Conservation (phyloP, 2,888 invertebrate species). For the Sympetrum striolatum region DNA sequence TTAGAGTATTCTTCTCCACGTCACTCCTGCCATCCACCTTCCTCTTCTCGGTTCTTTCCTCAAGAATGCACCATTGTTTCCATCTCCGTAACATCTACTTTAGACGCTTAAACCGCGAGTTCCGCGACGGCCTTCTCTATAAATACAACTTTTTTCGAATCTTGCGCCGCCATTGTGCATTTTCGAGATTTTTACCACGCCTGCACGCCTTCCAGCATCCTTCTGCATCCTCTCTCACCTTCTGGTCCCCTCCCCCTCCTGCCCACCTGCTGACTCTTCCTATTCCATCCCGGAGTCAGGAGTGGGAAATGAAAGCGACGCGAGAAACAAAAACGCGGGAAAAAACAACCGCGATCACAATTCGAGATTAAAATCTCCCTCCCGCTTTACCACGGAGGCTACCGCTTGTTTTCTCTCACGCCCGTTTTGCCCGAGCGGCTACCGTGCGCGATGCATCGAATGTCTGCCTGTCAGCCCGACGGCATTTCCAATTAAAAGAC, state of each 20-base stretch:
- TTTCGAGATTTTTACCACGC: neutral
- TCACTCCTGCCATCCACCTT: neutral
- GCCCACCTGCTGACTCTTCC: neutral
- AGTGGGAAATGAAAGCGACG: conserved; percentile 10
- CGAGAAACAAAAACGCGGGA: conserved; percentile 2
- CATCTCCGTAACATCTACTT: neutral
- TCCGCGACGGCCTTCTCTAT: too few relatives aligned
- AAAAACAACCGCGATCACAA: conserved; percentile 23
- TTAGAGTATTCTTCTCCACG: neutral
- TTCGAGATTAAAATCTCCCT: conserved; percentile 41
- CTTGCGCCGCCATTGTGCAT: neutral
- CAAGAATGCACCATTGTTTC: neutral
- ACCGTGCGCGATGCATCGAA: neutral
- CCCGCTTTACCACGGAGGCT: neutral
- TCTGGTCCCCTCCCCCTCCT: neutral
- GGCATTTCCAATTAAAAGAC: conserved; percentile 38
- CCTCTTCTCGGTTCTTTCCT: neutral
- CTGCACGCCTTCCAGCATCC: neutral
- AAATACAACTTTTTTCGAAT: neutral
- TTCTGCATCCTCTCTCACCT: too few relatives aligned
- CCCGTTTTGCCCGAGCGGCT: neutral
- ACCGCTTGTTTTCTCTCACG: neutral
- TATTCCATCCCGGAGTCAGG: neutral
- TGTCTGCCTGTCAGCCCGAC: neutral
- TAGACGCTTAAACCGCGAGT: neutral